These are phyloP conservation scores for Spermophilus dauricus DNA, from an alignment of 2,113 vertebrate genomes.

Conservation along the genomic window DNA sequence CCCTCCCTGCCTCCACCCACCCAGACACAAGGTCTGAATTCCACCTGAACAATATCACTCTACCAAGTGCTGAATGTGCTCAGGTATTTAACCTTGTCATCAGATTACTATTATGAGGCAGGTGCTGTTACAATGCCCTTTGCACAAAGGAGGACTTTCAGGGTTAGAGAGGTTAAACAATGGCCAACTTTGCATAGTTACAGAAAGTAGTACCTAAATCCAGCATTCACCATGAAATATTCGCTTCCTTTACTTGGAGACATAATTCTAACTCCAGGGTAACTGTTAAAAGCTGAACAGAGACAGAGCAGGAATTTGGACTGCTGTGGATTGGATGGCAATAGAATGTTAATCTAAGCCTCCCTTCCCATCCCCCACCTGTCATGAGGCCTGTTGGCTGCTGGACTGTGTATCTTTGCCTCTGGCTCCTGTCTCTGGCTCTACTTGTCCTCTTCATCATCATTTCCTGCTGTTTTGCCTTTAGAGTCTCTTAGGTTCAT, in stretches of 20 bases:
- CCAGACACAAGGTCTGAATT: background rate
- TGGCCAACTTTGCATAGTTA: background rate
- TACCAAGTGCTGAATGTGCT: too few species aligned
- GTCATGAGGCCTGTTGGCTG: background rate
- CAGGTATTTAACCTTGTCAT: background rate
- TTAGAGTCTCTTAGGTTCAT: background rate
- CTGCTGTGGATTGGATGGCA: background rate
- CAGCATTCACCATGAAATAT: background rate
- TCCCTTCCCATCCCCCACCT: too few species aligned
- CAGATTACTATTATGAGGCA: background rate
- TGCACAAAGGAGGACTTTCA: background rate
- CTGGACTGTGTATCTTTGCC: background rate
- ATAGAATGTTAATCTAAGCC: too few species aligned
- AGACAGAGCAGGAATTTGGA: background rate
- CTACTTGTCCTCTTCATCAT: fast-evolving
- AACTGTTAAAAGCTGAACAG: background rate
- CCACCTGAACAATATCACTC: too few species aligned
- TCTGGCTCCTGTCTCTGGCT: background rate
- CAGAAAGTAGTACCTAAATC: background rate
- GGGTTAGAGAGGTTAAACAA: background rate
- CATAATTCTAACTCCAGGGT: background rate
- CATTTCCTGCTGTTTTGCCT: background rate
- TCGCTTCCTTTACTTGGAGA: background rate
- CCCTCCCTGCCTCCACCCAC: fast-evolving
- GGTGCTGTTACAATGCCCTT: background rate